These are phyloP conservation scores for Epirrhoe tristata DNA, from an alignment of 2,888 invertebrate genomes.

Conservation along the genomic window DNA sequence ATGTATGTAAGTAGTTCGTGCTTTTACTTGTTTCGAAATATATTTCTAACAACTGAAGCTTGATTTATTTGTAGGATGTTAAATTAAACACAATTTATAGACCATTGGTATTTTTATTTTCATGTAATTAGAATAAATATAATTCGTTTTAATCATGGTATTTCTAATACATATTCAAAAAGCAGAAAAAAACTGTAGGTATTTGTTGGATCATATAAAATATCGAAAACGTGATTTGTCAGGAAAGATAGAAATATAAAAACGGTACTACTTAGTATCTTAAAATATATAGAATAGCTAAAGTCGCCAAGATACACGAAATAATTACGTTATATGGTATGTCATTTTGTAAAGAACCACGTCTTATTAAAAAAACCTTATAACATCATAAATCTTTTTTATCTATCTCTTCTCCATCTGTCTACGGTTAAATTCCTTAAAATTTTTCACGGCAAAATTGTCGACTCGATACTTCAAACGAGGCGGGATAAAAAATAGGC, in stretches of 20 bases:
- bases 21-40: background rate
- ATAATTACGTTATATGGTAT: background rate
- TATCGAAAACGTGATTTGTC: constrained; percentile 37
- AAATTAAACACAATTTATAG: constrained; percentile 35
- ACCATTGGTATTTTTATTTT: constrained; percentile 44
- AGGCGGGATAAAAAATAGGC: background rate
- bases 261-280: constrained; percentile 13
- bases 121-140: constrained; percentile 41
- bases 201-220: constrained; percentile 32
- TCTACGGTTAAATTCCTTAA: too few relatives aligned
- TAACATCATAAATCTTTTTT: too few relatives aligned
- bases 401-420: too few relatives aligned
- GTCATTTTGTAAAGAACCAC: background rate
- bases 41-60: background rate
- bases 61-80: constrained; percentile 10
- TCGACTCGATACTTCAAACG: background rate
- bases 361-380: background rate
- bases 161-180: constrained; percentile 34
- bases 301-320: constrained; percentile 1
- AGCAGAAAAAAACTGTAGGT: constrained; percentile 34
- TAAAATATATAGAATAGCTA: constrained; percentile 16
- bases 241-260: constrained; percentile 26
- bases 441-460: too few relatives aligned
- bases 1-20: background rate
- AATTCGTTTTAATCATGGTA: constrained; percentile 37